phyloP scores from a whole-genome alignment of 2,113 vertebrate genomes.

The Athene noctua region DNA sequence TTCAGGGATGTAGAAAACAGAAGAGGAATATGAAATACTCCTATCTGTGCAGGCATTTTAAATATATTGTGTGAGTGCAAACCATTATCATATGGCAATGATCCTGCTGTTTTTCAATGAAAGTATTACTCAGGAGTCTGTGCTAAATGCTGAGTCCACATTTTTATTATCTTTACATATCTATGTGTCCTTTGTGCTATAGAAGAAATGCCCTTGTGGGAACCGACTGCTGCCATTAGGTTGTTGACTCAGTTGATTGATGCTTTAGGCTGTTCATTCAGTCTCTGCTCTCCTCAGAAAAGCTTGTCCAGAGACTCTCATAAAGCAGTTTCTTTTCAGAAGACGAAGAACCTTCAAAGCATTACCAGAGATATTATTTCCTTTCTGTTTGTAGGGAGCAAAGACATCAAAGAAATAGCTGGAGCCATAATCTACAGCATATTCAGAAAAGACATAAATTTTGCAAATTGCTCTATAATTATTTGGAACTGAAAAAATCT shows the following conservation, averaged over 20 bases:
- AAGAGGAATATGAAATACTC: neutral
- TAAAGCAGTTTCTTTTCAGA: neutral
- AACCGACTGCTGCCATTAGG: neutral
- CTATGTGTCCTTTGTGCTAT: neutral
- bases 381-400: neutral
- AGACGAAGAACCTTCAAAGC: neutral
- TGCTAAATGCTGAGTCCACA: neutral
- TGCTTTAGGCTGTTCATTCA: conserved; percentile 29
- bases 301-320: neutral
- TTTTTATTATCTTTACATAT: conserved; percentile 7
- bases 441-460: neutral
- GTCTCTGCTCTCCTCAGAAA: neutral
- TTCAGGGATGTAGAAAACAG: neutral
- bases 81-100: neutral
- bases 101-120: neutral
- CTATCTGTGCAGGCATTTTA: neutral
- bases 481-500: neutral
- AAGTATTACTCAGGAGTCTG: neutral
- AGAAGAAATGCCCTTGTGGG: neutral
- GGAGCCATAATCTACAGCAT: neutral
- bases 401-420: neutral
- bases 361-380: neutral
- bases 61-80: neutral
- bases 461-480: neutral
- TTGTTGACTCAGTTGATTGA: conserved; percentile 36